Evolutionary conservation across 2,888 invertebrate species (phyloP), one percentile per base, ranked within the genome.

Genomic region (Erebia ligea): DNA sequence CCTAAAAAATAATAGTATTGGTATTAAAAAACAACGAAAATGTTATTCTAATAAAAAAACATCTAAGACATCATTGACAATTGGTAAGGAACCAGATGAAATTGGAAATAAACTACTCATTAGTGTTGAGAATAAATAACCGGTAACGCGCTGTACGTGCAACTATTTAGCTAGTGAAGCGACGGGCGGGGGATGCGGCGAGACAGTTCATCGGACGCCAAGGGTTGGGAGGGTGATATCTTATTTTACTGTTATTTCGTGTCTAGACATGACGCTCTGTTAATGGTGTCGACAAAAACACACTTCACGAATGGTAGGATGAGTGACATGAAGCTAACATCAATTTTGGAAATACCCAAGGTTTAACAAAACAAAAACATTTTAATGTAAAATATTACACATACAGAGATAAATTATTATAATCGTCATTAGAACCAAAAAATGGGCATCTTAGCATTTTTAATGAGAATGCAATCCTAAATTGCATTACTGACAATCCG

Each of bases 161-260:
- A 50, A 67, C 61, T 67, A 73, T 64, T 62, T 66, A 63, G 40
- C 64, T 57, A 73, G 34, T 71, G 73, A 75, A 25, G 75, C 67
- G 77, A 73, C 75, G 71, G 78, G 78, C 77, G 78, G 77, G 76
- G 73, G 71, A 70, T 71, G 70, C 73, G 84, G 76, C 87, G 85
- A 86, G 90, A 87, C 89, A 80, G 90, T 89, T 91, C 90, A 88
- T 88, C 86, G 89, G 90, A 87, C 89, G 83, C 79, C 77, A 77
- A 78, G 78, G 75, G 75, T 76, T 78, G 77, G 76, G 76, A 76
- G 80, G 82, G 82, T 80, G 79, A 79, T 77, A 77, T 78, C 79
- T 78, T 76, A 77, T 75, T 76, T 73, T 74, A 76, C 78, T 82
- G 83, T 87, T 86, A 85, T 85, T 81, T 80, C 76, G 77, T 75